Evolutionary conservation across 2,888 invertebrate species (phyloP), one percentile per base, ranked within the genome.

Genomic region (Eupithecia subfuscata): DNA sequence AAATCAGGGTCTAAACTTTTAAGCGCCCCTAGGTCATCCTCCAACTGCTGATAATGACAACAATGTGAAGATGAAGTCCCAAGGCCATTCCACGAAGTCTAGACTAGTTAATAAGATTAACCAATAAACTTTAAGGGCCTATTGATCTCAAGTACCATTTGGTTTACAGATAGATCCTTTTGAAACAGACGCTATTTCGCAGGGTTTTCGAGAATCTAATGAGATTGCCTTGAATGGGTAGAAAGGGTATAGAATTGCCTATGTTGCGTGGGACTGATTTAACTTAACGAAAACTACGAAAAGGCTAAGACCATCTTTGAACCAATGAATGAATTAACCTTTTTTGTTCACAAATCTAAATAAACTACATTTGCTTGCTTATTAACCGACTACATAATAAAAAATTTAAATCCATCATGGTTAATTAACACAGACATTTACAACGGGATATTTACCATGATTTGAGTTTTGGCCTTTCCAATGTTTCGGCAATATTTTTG

Each of bases 51-150:
- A 25, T 60, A 25, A 60, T 60, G 60, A 25, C 60, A 60, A 1
- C 6, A 5, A 60, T 60, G 1, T 0, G 12, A 25, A 60, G 25
- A 56, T 60, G 56, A 25, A 25, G 14, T 60, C 56, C 60, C 60
- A 56, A 5, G 56, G 22, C 56, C 56, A 22, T 52, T 1, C 9
- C 25, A 14, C 25, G 22, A 25, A 11, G 65, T 67, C 65, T 68
- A 68, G 43, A 68, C 68, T 40, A 68, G 40, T 5, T 68, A 68
- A 68, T 68, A 22, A 40, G 68, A 25, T 68, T 68, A 68, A 25
- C 43, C 43, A 43, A 43, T 68, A 68, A 45, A 40, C 68, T 43
- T 68, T 16, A 40, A 43, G 43, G 43, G 43, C 68, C 64, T 68
- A 40, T 68, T 68, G 43, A 68, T 68, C 68, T 68, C 67, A 25